Conservation (phyloP, 2,113 vertebrate genomes). For the Brienomyrus brachyistius region DNA sequence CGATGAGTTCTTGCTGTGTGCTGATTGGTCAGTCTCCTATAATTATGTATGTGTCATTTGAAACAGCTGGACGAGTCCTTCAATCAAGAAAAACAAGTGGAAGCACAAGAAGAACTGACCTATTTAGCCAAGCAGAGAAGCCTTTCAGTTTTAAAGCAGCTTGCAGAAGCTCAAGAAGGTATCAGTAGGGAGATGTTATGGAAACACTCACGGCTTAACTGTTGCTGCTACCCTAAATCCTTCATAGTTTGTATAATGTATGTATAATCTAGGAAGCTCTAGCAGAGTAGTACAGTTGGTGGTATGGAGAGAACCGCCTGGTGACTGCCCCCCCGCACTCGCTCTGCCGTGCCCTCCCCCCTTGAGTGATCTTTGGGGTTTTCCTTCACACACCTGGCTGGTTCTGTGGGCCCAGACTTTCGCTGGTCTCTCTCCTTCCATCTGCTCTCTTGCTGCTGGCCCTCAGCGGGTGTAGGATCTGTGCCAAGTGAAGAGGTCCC, state of each 20-base stretch:
- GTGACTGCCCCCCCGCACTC: not conserved
- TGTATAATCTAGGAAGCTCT: not conserved
- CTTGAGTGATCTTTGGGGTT: not conserved
- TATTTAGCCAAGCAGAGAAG: not conserved
- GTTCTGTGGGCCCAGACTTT: not conserved
- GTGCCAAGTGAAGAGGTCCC: slow-evolving; percentile 65
- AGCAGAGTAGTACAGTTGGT: not conserved
- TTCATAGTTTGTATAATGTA: not conserved
- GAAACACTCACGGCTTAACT: too few relatives aligned
- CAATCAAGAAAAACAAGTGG: not conserved
- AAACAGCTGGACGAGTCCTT: not conserved
- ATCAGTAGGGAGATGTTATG: too few relatives aligned
- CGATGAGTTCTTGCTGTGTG: not conserved
- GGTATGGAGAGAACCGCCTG: not conserved
- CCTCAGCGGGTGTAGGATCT: slow-evolving; percentile 40
- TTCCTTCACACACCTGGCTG: not conserved
- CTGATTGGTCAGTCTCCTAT: not conserved
- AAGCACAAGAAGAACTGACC: too few relatives aligned
- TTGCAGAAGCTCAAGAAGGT: not conserved
- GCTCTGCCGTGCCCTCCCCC: not conserved
- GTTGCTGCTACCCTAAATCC: not conserved
- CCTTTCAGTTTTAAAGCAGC: not conserved
- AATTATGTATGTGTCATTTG: not conserved
- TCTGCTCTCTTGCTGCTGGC: not conserved
- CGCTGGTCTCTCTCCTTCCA: not conserved